Percentiles rank a stretch among this genome's conserved stretches.
Evolutionary conservation across 2,888 invertebrate genomes (phyloP).

Genomic region (Tachina lurida): DNA sequence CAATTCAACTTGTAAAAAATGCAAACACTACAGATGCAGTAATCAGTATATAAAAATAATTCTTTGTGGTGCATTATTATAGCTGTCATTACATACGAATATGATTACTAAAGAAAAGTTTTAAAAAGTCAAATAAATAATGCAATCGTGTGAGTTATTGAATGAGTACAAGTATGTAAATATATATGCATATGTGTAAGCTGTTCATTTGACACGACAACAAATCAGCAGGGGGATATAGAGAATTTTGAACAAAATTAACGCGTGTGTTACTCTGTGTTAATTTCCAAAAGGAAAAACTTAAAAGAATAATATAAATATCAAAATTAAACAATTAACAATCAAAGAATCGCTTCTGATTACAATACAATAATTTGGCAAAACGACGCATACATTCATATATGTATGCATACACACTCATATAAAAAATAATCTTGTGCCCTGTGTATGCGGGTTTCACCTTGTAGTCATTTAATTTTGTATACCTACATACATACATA

Average conservation of each 20-base stretch:
- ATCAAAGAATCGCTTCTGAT: not conserved
- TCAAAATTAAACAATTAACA: constrained; percentile 11
- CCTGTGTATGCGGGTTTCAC: constrained; percentile 67
- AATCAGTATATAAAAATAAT: constrained; percentile 53
- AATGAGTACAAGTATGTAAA: constrained; percentile 50
- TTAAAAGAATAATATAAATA: not conserved
- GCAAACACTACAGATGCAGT: constrained; percentile 50
- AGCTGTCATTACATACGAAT: constrained; percentile 63
- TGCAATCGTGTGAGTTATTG: constrained; percentile 49
- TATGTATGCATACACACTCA: not conserved
- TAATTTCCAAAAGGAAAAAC: constrained; percentile 17
- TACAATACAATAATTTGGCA: not conserved
- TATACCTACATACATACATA: constrained; percentile 22
- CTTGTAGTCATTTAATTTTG: constrained; percentile 63
- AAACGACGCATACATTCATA: constrained; percentile 1
- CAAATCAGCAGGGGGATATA: constrained; percentile 59
- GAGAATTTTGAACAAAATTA: constrained; percentile 39
- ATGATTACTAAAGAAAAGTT: constrained; percentile 62
- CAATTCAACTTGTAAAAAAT: constrained; percentile 32
- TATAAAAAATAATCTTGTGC: constrained; percentile 20
- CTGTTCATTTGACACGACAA: constrained; percentile 69
- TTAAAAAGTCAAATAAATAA: constrained; percentile 58
- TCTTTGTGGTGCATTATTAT: constrained; percentile 64
- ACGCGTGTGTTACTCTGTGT: constrained; percentile 40
- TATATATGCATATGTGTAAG: constrained; percentile 28